phyloP scores from a whole-genome alignment of 2,113 vertebrate genomes.

The Xyrauchen texanus region DNA sequence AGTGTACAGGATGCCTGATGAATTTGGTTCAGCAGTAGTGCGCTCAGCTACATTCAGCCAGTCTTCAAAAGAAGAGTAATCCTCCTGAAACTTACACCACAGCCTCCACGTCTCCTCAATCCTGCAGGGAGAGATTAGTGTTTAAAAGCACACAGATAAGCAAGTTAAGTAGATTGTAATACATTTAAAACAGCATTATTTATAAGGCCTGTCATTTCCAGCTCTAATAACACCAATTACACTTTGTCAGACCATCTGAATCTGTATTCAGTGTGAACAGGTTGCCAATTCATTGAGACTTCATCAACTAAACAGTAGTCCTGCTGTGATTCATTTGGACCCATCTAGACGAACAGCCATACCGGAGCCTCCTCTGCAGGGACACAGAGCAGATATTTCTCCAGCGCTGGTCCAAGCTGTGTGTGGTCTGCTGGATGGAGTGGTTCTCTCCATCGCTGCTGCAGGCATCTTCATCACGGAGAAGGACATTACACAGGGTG shows the following conservation, averaged over 20 bases:
- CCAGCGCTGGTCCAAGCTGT: constrained; percentile 92
- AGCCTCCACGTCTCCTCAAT: constrained; percentile 93
- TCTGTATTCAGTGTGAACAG: too few species aligned
- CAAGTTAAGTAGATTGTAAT: not conserved
- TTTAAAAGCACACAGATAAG: not conserved
- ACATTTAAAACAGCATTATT: too few species aligned
- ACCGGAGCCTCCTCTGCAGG: constrained; percentile 90
- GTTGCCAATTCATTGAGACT: not conserved
- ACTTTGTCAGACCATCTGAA: too few species aligned
- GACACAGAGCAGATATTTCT: constrained; percentile 92
- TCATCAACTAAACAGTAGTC: not conserved
- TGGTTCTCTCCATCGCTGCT: constrained; percentile 81
- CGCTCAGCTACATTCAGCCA: constrained; percentile 87
- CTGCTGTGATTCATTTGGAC: not conserved
- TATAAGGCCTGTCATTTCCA: too few species aligned
- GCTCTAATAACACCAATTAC: too few species aligned
- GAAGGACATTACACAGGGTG: constrained; percentile 84
- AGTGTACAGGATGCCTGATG: constrained; percentile 84
- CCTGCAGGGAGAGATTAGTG: constrained; percentile 64
- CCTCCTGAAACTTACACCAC: constrained; percentile 91
- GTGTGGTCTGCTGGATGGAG: constrained; percentile 88
- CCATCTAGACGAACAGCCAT: constrained; percentile 36
- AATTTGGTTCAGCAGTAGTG: constrained; percentile 82
- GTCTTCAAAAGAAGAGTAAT: constrained; percentile 89
- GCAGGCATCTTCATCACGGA: constrained; percentile 85